These are phyloP conservation scores for Sturmia bella DNA, from an alignment of 2,888 invertebrate genomes.

Conservation along the genomic window DNA sequence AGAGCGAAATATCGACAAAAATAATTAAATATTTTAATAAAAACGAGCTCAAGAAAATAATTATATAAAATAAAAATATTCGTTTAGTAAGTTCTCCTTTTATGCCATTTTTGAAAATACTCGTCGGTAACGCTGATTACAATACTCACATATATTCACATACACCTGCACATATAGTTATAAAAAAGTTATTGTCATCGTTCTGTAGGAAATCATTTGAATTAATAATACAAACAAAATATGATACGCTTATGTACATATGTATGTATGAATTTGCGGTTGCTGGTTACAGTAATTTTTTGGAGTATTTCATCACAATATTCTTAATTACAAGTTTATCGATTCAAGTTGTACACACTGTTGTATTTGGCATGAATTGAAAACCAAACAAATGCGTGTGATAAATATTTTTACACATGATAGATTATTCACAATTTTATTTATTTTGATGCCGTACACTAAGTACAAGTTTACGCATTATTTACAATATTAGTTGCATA, in stretches of 20 bases:
- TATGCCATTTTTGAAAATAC: too few species aligned
- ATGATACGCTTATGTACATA: slow-evolving; percentile 32
- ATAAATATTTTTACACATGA: slow-evolving; percentile 47
- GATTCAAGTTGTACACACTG: neutral
- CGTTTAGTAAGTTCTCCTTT: too few species aligned
- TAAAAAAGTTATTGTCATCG: neutral
- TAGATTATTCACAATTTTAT: neutral
- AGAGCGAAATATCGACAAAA: too few species aligned
- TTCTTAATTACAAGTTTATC: neutral
- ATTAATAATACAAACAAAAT: slow-evolving; percentile 3
- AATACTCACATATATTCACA: too few species aligned
- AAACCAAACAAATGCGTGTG: slow-evolving; percentile 65
- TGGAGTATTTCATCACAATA: slow-evolving; percentile 21
- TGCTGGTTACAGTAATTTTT: slow-evolving; percentile 17
- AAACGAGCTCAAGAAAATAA: too few species aligned
- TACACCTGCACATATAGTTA: too few species aligned
- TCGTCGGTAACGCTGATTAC: too few species aligned
- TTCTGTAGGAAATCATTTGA: slow-evolving; percentile 25
- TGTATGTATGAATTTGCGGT: too few species aligned
- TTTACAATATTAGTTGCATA: too few species aligned
- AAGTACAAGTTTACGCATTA: too few species aligned
- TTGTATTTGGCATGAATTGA: slow-evolving; percentile 5
- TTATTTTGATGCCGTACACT: neutral
- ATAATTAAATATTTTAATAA: too few species aligned
- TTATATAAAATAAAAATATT: too few species aligned